These are phyloP conservation scores for Myopa tessellatipennis DNA, from an alignment of 2,888 invertebrate genomes.

Conservation along the genomic window DNA sequence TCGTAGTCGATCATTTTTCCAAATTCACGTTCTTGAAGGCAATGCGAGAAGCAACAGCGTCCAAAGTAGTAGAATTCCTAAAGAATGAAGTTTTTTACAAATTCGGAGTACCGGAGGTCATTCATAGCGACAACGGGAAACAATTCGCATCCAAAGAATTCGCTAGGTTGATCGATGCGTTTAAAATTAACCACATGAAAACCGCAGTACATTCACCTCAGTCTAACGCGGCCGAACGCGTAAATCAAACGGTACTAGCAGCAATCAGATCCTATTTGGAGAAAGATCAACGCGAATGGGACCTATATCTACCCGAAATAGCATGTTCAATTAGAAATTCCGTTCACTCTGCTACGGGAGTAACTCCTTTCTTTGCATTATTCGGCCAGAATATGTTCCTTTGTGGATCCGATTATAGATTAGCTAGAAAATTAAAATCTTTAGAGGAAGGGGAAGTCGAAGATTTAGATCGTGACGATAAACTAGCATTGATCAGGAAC, in stretches of 20 bases:
- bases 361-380: background rate
- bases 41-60: conserved; percentile 36
- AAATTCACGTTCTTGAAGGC: conserved; percentile 44
- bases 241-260: conserved; percentile 53
- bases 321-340: background rate
- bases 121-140: conserved; percentile 8
- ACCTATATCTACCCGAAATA: background rate
- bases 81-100: conserved; percentile 49
- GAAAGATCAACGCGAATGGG: conserved; percentile 38
- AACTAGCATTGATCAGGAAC: background rate
- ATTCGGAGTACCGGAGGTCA: conserved; percentile 54
- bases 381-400: background rate
- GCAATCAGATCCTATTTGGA: conserved; percentile 40
- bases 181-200: conserved; percentile 41
- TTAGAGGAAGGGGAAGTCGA: no score
- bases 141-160: conserved; percentile 49
- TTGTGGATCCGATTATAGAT: background rate
- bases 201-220: conserved; percentile 42
- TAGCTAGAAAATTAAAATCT: background rate
- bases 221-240: conserved; percentile 51
- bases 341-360: background rate
- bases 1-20: conserved; percentile 44
- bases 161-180: conserved; percentile 39
- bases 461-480: background rate
- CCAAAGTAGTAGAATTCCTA: conserved; percentile 37